Evolutionary conservation across 2,888 invertebrate species (phyloP).

Genomic region (Andrena flavipes): DNA sequence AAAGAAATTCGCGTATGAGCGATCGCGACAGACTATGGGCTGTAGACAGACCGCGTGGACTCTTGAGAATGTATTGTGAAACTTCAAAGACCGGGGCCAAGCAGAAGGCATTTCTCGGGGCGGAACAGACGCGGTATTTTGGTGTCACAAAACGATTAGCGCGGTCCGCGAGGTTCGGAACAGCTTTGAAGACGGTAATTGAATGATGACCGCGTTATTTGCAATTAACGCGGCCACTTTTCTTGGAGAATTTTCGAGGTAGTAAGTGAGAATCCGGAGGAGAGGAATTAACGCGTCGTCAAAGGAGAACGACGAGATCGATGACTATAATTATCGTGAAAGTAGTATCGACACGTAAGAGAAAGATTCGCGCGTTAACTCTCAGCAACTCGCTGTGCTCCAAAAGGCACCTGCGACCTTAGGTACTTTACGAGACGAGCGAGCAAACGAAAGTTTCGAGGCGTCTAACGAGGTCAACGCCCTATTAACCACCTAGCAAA

Average conservation of each 20-base stretch:
- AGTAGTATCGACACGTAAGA: neutral
- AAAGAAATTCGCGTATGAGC: constrained; percentile 12
- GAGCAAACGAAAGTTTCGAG: too few species aligned
- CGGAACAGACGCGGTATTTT: constrained; percentile 1
- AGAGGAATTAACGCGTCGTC: neutral
- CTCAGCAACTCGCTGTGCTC: too few species aligned
- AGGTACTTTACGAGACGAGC: too few species aligned
- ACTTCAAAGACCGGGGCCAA: neutral
- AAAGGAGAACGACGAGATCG: neutral
- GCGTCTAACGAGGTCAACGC: too few species aligned
- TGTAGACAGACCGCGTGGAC: constrained; percentile 5
- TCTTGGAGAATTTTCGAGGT: neutral
- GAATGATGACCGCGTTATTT: neutral
- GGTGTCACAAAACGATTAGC: constrained; percentile 3
- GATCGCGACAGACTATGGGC: neutral
- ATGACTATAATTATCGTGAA: neutral
- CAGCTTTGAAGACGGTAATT: constrained; percentile 1
- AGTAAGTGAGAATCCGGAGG: neutral
- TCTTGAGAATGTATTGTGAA: constrained; percentile 9
- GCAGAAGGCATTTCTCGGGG: constrained; percentile 1
- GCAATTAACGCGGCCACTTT: neutral
- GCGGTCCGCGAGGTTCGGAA: neutral
- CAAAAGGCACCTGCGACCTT: neutral
- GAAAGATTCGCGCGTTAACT: too few species aligned
- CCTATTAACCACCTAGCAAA: too few species aligned